These are phyloP conservation scores for Archegozetes longisetosus DNA, from an alignment of 1,140 invertebrate species.

Conservation along the genomic window DNA sequence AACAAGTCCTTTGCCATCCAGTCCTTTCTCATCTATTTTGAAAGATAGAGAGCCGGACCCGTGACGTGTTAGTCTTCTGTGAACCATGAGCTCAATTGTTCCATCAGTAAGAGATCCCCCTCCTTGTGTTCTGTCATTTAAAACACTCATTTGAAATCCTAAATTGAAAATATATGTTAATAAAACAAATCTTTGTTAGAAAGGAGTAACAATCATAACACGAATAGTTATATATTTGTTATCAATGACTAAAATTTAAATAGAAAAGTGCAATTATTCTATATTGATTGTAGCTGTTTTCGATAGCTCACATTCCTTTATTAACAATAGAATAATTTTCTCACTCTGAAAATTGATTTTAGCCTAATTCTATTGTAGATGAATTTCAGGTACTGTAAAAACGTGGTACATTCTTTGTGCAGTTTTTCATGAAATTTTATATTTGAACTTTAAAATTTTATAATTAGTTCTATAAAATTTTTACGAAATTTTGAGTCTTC, in stretches of 20 bases:
- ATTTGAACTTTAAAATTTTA: no score
- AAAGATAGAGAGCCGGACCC: constrained; percentile 82
- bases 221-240: constrained; percentile 25
- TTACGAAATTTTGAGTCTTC: no score
- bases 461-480: no score
- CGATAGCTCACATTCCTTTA: no score
- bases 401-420: no score
- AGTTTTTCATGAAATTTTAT: no score
- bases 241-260: neutral
- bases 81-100: constrained; percentile 35
- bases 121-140: constrained; percentile 66
- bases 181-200: constrained; percentile 27
- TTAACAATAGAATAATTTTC: no score
- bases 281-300: no score
- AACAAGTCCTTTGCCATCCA: constrained; percentile 50
- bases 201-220: constrained; percentile 36
- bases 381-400: no score
- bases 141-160: constrained; percentile 37
- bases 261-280: no score
- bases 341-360: no score
- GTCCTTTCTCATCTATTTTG: constrained; percentile 62
- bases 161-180: constrained; percentile 14
- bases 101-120: constrained; percentile 46
- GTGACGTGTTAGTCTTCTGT: constrained; percentile 62
- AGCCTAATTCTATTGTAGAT: no score